A percentile compares a stretch with the other conserved stretches of the same genome.
phyloP scores from a whole-genome alignment of 2,797 vertebrate genomes.

The Pangasius mekongensis region DNA sequence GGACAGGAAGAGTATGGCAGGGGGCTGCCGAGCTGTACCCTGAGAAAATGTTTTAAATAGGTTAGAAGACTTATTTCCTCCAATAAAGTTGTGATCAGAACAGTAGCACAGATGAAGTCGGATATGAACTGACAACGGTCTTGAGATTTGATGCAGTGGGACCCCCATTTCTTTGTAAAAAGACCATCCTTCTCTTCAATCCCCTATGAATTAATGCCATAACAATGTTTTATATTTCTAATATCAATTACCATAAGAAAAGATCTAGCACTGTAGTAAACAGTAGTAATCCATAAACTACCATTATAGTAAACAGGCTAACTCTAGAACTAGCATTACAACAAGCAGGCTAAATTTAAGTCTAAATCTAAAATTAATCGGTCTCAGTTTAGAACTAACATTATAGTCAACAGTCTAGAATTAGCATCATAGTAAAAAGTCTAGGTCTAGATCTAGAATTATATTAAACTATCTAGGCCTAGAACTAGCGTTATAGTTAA shows the following conservation, averaged over 20 bases:
- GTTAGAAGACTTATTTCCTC: slow-evolving; percentile 7
- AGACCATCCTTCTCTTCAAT: background rate
- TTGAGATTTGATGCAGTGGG: background rate
- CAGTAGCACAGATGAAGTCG: background rate
- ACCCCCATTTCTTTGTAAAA: background rate
- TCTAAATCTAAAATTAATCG: no score
- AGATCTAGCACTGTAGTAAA: background rate
- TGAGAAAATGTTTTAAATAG: background rate
- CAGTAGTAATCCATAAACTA: background rate
- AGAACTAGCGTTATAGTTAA: background rate
- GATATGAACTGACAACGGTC: background rate
- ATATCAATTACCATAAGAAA: background rate
- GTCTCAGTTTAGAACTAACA: no score
- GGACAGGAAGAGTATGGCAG: slow-evolving; percentile 3
- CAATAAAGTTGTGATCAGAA: background rate
- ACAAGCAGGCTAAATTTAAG: background rate
- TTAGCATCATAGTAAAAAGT: no score
- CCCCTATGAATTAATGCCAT: background rate
- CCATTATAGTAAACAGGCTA: background rate
- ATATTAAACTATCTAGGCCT: background rate
- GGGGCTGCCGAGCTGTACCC: background rate
- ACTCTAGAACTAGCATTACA: background rate
- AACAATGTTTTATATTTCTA: background rate
- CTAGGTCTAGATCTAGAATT: background rate
- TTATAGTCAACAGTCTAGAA: no score